Percentiles rank a stretch among this genome's conserved stretches.
phyloP scores from a whole-genome alignment of 2,113 vertebrate species.

The Heptranchias perlo region DNA sequence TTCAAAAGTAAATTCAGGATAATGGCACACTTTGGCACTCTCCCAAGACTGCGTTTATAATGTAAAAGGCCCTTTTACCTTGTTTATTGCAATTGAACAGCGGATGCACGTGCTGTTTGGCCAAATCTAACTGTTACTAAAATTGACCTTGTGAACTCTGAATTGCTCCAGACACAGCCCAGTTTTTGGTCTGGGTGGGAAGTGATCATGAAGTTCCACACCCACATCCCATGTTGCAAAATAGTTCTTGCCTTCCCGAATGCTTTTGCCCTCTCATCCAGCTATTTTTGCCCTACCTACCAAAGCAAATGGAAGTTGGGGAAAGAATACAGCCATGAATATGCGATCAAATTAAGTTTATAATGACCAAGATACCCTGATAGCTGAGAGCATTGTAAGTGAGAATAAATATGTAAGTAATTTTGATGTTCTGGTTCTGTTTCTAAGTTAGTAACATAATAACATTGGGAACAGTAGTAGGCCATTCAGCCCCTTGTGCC shows the following conservation, averaged over 20 bases:
- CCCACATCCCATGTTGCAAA: background rate
- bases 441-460: background rate
- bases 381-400: background rate
- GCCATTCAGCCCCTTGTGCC: no score
- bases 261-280: background rate
- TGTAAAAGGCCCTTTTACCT: background rate
- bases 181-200: background rate
- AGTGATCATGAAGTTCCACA: background rate
- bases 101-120: background rate
- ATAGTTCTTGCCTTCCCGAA: background rate
- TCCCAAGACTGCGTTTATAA: background rate
- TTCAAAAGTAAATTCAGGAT: background rate
- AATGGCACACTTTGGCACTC: background rate
- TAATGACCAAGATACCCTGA: background rate
- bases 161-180: background rate
- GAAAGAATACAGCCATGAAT: background rate
- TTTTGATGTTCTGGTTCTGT: background rate
- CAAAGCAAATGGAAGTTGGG: background rate
- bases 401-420: background rate
- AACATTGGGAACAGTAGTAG: background rate
- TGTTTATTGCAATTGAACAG: background rate
- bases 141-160: background rate
- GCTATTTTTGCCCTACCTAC: background rate
- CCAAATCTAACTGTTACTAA: background rate
- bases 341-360: background rate